Evolutionary conservation across 2,888 invertebrate species (phyloP).

Genomic region (Aphelenchoides bicaudatus): DNA sequence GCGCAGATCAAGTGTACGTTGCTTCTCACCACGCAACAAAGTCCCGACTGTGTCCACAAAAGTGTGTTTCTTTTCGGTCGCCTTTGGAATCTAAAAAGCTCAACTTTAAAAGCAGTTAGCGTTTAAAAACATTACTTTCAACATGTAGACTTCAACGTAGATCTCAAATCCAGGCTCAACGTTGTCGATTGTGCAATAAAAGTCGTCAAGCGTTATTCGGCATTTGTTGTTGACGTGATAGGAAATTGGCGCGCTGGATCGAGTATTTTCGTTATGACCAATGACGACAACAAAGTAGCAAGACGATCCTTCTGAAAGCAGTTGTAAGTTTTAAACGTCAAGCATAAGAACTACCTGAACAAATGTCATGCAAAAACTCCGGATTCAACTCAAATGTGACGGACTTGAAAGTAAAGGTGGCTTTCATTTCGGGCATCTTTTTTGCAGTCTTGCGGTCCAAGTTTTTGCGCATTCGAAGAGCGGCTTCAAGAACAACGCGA

Average conservation of each 20-base stretch:
- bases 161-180: conserved; percentile 17
- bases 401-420: conserved; percentile 12
- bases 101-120: background rate
- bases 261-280: conserved; percentile 1
- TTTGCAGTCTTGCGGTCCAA: background rate
- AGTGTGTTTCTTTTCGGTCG: background rate
- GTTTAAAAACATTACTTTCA: background rate
- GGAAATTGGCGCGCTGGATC: background rate
- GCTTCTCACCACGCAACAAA: background rate
- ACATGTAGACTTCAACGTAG: conserved; percentile 14
- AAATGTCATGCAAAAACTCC: background rate
- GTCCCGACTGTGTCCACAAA: conserved; percentile 14
- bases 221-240: background rate
- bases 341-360: background rate
- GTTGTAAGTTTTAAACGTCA: background rate
- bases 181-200: conserved; percentile 9
- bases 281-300: conserved; percentile 17
- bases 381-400: conserved; percentile 15
- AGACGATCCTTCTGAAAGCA: background rate
- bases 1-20: conserved; percentile 4
- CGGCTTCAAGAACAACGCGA: conserved; percentile 6
- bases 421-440: conserved; percentile 9
- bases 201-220: conserved; percentile 8
- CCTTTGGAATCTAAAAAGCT: conserved; percentile 8
- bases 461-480: conserved; percentile 5